Base-by-base conservation (phyloP, 2,113 vertebrate genomes). In the Podarcis cretensis region DNA sequence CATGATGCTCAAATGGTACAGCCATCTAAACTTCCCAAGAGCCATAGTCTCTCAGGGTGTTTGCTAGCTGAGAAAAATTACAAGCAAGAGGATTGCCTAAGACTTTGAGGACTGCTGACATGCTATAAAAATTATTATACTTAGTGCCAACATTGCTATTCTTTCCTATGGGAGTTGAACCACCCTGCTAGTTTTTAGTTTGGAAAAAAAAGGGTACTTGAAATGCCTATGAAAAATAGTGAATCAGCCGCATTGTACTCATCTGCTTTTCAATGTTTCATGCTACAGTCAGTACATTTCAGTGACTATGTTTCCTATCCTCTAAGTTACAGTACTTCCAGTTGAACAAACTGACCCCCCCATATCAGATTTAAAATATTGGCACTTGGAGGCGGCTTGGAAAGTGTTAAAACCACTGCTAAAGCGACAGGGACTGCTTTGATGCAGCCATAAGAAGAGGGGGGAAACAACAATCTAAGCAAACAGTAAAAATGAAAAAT, bases 401-500 rank as follows among this genome's bases (percentile, higher is more conserved):
- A 86, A 90, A 2, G 40, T 16, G 0, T 85, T n/a, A 89, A 84
- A 92, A 86, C 3, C 25, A 87, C 40, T 3, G 37, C 48, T 6
- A 92, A 7, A 80, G 7, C 69, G 0, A 20, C 74, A 20, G 40
- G 32, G 13, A 82, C 68, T 0, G 54, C 30, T 82, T 25, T 0
- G 91, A 85, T 66, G 90, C 83, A 88, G 40, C 90, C 27, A 90
- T 57, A 32, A 73, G 91, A 90, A 84, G 0, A 35, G 23, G 59
- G 82, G n/a, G 90, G 90, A 84, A 1, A 10, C 85, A 87, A 74
- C 88, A 89, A 85, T 9, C 91, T 32, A 91, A 93, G 71, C 1
- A 91, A 92, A 89, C 37, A 83, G 30, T 86, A 30, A 77, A 78
- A 65, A 86, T 8, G 63, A 93, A 87, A 78, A 40, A 84, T 92